These are phyloP conservation scores for Gymnoscopelus microlampas DNA, from an alignment of 2,797 vertebrate species.

Conservation along the genomic window DNA sequence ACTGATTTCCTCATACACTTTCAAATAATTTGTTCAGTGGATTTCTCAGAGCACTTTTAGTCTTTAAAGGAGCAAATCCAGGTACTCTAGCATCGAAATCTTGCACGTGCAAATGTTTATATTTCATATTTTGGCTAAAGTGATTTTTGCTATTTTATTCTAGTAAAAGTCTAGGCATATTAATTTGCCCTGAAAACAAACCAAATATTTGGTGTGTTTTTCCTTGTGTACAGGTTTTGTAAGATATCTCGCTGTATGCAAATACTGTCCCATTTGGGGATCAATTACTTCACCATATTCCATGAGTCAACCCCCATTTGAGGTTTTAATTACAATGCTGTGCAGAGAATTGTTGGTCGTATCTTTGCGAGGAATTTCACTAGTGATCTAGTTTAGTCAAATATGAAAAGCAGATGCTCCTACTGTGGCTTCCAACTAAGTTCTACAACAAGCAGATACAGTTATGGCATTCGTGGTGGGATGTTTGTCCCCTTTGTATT, in stretches of 20 bases:
- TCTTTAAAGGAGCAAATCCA: neutral
- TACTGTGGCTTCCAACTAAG: slow-evolving; percentile 26
- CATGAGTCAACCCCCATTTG: slow-evolving; percentile 36
- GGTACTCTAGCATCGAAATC: neutral
- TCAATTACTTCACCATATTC: slow-evolving; percentile 14
- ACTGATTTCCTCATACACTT: slow-evolving; percentile 48
- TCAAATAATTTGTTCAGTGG: slow-evolving; percentile 15
- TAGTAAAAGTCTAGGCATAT: slow-evolving; percentile 2
- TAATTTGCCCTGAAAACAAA: slow-evolving; percentile 16
- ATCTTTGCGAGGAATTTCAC: slow-evolving; percentile 13
- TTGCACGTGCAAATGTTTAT: slow-evolving; percentile 40
- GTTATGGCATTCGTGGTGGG: slow-evolving; percentile 29
- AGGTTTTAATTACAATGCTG: slow-evolving; percentile 17
- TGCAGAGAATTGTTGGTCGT: slow-evolving; percentile 28
- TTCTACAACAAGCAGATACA: slow-evolving; percentile 26
- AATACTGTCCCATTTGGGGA: slow-evolving; percentile 16
- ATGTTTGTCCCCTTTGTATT: slow-evolving; percentile 29
- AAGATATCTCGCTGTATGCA: slow-evolving; percentile 2
- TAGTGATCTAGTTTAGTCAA: too few relatives aligned
- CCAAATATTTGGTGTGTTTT: slow-evolving; percentile 17
- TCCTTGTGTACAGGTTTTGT: neutral
- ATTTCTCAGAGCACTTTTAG: slow-evolving; percentile 15
- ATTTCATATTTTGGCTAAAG: slow-evolving; percentile 22
- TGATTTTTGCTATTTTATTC: slow-evolving; percentile 29
- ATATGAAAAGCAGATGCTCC: too few relatives aligned